Evolutionary conservation across 2,113 vertebrate genomes (phyloP).

Genomic region (Entomyzon cyanotis): DNA sequence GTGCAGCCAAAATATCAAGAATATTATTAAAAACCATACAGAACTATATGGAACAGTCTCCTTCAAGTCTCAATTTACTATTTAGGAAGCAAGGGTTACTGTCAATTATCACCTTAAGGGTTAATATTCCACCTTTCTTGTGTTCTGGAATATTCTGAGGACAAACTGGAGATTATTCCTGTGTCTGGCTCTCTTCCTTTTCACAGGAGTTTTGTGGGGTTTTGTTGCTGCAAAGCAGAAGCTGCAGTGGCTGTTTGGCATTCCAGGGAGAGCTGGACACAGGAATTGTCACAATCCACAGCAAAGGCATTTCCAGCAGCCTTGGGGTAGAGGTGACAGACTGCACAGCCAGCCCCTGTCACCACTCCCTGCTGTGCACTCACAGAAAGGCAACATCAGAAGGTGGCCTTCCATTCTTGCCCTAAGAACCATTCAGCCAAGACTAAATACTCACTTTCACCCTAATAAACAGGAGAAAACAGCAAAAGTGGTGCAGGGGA

Average conservation of each 20-base stretch:
- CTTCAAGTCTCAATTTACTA: neutral
- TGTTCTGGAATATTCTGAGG: accelerated
- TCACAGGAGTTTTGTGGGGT: neutral
- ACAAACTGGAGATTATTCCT: neutral
- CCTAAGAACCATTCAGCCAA: neutral
- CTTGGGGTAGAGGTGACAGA: neutral
- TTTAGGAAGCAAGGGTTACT: neutral
- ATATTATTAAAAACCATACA: neutral
- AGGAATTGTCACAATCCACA: neutral
- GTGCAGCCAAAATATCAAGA: neutral
- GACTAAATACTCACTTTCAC: neutral
- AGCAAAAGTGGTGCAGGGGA: neutral
- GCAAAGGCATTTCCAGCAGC: neutral
- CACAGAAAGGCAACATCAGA: neutral
- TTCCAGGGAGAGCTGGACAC: neutral
- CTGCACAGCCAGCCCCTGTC: neutral
- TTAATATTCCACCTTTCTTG: neutral
- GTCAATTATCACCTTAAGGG: neutral
- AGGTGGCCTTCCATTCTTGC: neutral
- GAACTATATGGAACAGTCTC: neutral
- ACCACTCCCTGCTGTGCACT: accelerated
- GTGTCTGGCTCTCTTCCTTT: neutral
- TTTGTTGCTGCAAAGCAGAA: neutral
- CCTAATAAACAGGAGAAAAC: neutral
- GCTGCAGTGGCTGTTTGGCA: neutral